Evolutionary conservation across 2,797 vertebrate species (phyloP), one percentile per base, ranked within the genome.

Genomic region (Squalus acanthias): DNA sequence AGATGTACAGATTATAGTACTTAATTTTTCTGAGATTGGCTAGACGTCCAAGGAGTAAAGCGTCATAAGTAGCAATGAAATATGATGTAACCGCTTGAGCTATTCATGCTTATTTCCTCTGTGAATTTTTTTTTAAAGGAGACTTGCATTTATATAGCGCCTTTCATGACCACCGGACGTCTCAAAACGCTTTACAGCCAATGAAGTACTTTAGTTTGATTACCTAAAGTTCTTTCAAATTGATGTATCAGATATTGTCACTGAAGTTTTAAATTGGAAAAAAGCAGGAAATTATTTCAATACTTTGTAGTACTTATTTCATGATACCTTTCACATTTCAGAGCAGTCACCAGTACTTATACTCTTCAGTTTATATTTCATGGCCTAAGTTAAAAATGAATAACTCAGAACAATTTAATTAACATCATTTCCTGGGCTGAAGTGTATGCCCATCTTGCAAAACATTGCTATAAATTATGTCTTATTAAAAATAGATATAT

Each of bases 321-420:
- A 33, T 74, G 26, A 33, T 95, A 76, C 50, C 60, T 33, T 39
- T 76, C 7, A n/a, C 26, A 74, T 15, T 95, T 26, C 50, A 76
- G 50, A 74, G 26, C 50, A 95, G 12, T 26, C 93, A 6, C n/a
- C 53, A 60, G 29, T 95, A n/a, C 26, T 33, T 33, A 57, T 65
- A 50, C 50, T 74, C 70, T 74, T 57, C 65, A 95, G 50, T 74
- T 72, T 95, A 53, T 95, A 33, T 33, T 74, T 95, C 46, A 74
- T 95, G 65, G 94, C 50, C 70, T 74, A 57, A 95, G 74, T 74
- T 76, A 95, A 95, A 92, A 95, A 72, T 95, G 22, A 95, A 95
- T 95, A 72, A 50, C 33, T 95, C 50, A 72, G 13, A 74, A 53
- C 46, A 53, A 46, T 95, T 95, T 74, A 69, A 53, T 95, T 76